phyloP scores from a whole-genome alignment of 2,797 vertebrate species.

The Cirrhinus mrigala region DNA sequence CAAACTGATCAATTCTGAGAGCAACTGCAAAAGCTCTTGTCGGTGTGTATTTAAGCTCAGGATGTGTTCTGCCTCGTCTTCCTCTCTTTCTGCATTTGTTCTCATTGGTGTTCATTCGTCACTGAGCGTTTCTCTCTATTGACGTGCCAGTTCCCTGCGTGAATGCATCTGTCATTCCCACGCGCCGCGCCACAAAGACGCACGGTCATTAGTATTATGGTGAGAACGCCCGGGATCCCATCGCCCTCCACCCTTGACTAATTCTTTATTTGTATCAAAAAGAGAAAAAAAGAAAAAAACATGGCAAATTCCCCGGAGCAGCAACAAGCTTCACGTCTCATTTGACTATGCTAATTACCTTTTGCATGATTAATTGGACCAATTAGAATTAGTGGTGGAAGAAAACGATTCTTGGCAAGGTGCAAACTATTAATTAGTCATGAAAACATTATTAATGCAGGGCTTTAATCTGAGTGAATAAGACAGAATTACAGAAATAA shows the following conservation, averaged over 20 bases:
- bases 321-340: conserved; percentile 78
- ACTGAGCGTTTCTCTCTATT: conserved; percentile 63
- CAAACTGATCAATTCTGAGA: background rate
- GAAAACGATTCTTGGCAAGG: conserved; percentile 83
- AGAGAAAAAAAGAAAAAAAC: conserved; percentile 71
- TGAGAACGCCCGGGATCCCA: conserved; percentile 71
- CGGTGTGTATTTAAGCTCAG: background rate
- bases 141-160: conserved; percentile 53
- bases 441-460: conserved; percentile 83
- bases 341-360: conserved; percentile 85
- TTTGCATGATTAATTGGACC: conserved; percentile 86
- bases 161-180: conserved; percentile 75
- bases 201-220: conserved; percentile 78
- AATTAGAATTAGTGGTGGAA: conserved; percentile 83
- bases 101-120: conserved; percentile 57
- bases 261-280: conserved; percentile 81
- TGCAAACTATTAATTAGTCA: conserved; percentile 83
- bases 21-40: background rate
- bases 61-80: background rate
- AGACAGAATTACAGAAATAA: conserved; percentile 79
- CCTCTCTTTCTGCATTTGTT: conserved; percentile 16
- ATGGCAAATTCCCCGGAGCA: conserved; percentile 74
- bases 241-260: conserved; percentile 77
- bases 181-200: conserved; percentile 70
- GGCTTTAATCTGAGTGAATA: conserved; percentile 79